Evolutionary conservation across 2,888 invertebrate species (phyloP).

Genomic region (Drepana falcataria): DNA sequence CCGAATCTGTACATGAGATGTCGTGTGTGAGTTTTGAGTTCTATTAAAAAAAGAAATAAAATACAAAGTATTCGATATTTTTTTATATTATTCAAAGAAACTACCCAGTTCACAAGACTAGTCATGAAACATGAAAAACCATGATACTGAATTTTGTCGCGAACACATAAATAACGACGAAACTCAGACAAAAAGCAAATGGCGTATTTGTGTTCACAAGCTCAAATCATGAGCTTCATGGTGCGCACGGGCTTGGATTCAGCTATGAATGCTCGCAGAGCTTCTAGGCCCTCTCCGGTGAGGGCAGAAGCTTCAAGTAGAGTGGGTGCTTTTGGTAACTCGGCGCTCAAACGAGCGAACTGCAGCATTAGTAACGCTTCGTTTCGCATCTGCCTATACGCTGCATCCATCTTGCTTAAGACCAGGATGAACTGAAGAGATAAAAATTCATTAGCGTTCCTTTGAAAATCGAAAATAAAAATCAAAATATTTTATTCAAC

Average conservation of each 20-base stretch:
- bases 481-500: too few species aligned
- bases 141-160: too few species aligned
- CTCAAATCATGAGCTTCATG: background rate
- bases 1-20: too few species aligned
- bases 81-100: too few species aligned
- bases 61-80: too few species aligned
- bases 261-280: constrained; percentile 68
- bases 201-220: background rate
- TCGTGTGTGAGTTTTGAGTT: too few species aligned
- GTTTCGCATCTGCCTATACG: constrained; percentile 91
- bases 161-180: too few species aligned
- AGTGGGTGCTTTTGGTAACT: constrained; percentile 82
- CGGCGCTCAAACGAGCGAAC: constrained; percentile 82
- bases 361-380: constrained; percentile 91
- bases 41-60: too few species aligned
- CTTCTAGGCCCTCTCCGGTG: constrained; percentile 83
- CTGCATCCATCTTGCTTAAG: constrained; percentile 90
- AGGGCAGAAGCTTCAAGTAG: constrained; percentile 88
- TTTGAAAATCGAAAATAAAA: background rate
- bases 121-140: too few species aligned
- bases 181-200: too few species aligned
- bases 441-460: background rate
- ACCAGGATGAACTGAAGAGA: constrained; percentile 81
- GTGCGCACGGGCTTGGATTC: constrained; percentile 29
- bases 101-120: too few species aligned